phyloP scores from a whole-genome alignment of 2,888 invertebrate genomes.

The Drosophila neotestacea region DNA sequence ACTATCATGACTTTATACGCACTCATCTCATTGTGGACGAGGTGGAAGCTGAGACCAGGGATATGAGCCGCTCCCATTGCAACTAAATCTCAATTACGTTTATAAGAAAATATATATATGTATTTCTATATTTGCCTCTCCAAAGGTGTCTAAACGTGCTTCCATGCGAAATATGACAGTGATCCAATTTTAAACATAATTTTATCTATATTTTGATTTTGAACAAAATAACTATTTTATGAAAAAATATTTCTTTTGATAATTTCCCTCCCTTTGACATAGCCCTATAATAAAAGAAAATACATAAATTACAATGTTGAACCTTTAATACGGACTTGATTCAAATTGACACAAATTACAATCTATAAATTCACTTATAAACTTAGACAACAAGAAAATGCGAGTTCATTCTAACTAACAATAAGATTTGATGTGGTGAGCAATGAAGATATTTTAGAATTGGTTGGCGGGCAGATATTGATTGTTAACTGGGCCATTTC shows the following conservation, averaged over 20 bases:
- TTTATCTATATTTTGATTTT: too few species aligned
- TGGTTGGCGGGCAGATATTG: constrained; percentile 78
- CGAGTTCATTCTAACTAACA: constrained; percentile 75
- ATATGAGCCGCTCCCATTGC: constrained; percentile 28
- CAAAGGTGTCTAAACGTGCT: too few species aligned
- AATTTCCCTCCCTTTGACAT: too few species aligned
- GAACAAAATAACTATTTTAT: too few species aligned
- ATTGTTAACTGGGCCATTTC: constrained; percentile 43
- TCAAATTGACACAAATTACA: constrained; percentile 40
- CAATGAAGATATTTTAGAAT: constrained; percentile 78
- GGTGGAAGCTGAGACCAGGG: constrained; percentile 1
- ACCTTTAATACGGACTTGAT: constrained; percentile 58
- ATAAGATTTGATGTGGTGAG: constrained; percentile 62
- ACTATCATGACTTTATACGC: constrained; percentile 84
- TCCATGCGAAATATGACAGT: too few species aligned
- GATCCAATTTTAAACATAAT: too few species aligned
- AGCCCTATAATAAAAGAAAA: not conserved
- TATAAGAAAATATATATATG: too few species aligned
- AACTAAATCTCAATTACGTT: constrained; percentile 32
- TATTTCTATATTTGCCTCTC: too few species aligned
- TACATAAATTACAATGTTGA: constrained; percentile 16
- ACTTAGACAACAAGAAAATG: constrained; percentile 43
- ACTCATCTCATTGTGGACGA: constrained; percentile 62
- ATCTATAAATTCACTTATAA: constrained; percentile 56
- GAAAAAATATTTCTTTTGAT: too few species aligned